These are phyloP conservation scores for Cynodonichthys magdalenae DNA, from an alignment of 2,797 vertebrate species.

Conservation along the genomic window DNA sequence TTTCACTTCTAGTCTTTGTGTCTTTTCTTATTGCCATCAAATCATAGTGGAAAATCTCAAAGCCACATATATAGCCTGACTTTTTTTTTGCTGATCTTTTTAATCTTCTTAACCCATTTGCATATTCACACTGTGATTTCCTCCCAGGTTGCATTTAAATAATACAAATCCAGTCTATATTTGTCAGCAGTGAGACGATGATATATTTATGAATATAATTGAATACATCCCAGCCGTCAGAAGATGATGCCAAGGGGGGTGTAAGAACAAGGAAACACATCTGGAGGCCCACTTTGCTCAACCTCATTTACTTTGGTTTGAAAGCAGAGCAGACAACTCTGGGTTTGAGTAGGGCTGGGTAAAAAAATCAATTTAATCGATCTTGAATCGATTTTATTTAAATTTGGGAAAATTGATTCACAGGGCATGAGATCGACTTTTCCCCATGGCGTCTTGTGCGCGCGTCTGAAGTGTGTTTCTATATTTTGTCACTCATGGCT, in stretches of 20 bases:
- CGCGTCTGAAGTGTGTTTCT: too few species aligned
- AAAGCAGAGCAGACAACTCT: constrained; percentile 44
- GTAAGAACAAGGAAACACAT: constrained; percentile 77
- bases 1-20: constrained; percentile 10
- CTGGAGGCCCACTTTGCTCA: constrained; percentile 82
- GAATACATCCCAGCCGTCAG: constrained; percentile 80
- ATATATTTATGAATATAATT: constrained; percentile 83
- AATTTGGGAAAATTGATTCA: too few species aligned
- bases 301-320: constrained; percentile 69
- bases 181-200: constrained; percentile 78
- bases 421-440: too few species aligned
- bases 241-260: constrained; percentile 77
- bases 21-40: constrained; percentile 10
- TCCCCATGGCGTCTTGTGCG: too few species aligned
- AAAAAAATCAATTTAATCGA: too few species aligned
- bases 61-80: constrained; percentile 49
- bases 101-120: constrained; percentile 82
- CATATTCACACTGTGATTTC: constrained; percentile 79
- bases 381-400: too few species aligned
- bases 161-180: constrained; percentile 85
- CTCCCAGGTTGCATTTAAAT: constrained; percentile 83
- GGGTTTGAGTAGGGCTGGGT: too few species aligned
- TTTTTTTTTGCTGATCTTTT: constrained; percentile 76
- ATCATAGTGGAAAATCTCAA: constrained; percentile 40
- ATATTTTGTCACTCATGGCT: too few species aligned